Base-by-base conservation (phyloP, 2,113 vertebrate species). In the Acrocephalus kingi region DNA sequence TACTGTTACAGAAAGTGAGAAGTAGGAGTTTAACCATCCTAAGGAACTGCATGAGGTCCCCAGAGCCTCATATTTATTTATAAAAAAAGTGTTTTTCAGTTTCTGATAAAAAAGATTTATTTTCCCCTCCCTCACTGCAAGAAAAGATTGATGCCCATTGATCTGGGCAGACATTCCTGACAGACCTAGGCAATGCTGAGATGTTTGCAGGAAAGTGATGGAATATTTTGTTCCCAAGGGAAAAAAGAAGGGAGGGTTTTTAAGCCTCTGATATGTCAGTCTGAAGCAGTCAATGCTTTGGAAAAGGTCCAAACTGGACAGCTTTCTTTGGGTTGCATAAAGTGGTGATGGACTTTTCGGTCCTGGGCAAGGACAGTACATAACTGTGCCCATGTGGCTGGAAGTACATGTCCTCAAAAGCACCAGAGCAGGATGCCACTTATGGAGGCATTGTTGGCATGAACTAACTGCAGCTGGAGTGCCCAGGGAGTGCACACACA, bases 361-460 rank as follows among this genome's bases (percentile, higher is more conserved):
- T 19, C 14, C 43, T 7, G 13, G 6, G 7, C 66, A 25, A 78
- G 13, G 83, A 37, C 28, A 15, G 18, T 8, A 49, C 22, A 10
- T 19, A 37, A 24, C 16, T 48, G n/a, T 39, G 63, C 22, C 49
- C 11, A 2, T 6, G 21, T 27, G 22, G 8, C 31, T 75, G 67
- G 52, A 75, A 72, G 39, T 1, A 3, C 15, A 2, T 1, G 4
- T 45, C 31, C 55, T 69, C 51, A 37, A 66, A 69, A 49, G 59
- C 37, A 33, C 6, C 17, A 22, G 46, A 11, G 2, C 20, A 39
- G 58, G 27, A 12, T 59, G 37, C 15, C 6, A 10, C 28, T 51
- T 22, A 24, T 1, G 20, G 20, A n/a, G 37, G 15, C 41, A 46
- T 28, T 0, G 0, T 12, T 74, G 52, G 39, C 48, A 18, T 3